Evolutionary conservation across 2,888 invertebrate genomes (phyloP).

Genomic region (Monopis laevigella): DNA sequence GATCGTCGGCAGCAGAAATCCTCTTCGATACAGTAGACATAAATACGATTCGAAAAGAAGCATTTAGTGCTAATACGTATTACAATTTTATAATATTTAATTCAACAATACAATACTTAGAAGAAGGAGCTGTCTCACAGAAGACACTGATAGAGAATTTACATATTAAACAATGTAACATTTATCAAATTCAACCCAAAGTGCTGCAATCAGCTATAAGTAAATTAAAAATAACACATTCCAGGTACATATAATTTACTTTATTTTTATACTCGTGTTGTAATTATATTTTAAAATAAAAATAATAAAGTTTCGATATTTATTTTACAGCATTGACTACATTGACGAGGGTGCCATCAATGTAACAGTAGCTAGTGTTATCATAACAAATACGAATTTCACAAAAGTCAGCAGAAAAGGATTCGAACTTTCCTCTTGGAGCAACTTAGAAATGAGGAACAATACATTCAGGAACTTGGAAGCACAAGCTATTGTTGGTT

Average conservation of each 20-base stretch:
- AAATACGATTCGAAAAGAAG: slow-evolving; percentile 65
- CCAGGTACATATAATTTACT: slow-evolving; percentile 50
- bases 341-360: slow-evolving; percentile 72
- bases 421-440: slow-evolving; percentile 74
- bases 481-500: slow-evolving; percentile 59
- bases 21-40: slow-evolving; percentile 60
- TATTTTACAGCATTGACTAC: slow-evolving; percentile 66
- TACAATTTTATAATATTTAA: slow-evolving; percentile 70
- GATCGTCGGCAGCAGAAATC: slow-evolving; percentile 70
- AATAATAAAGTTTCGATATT: too few species aligned
- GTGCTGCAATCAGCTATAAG: slow-evolving; percentile 72
- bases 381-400: slow-evolving; percentile 70
- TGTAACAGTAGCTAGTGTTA: slow-evolving; percentile 69
- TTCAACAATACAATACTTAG: slow-evolving; percentile 67
- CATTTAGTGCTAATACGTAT: slow-evolving; percentile 74
- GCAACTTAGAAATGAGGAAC: slow-evolving; percentile 68
- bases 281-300: too few species aligned
- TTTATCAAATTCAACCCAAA: slow-evolving; percentile 62
- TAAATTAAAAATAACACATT: slow-evolving; percentile 71
- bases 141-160: slow-evolving; percentile 70
- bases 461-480: slow-evolving; percentile 72
- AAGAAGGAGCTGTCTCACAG: slow-evolving; percentile 71
- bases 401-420: slow-evolving; percentile 64
- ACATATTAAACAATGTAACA: slow-evolving; percentile 65
- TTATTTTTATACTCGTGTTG: too few species aligned